Base-by-base conservation (phyloP, 2,888 invertebrate genomes). In the Syrphus vitripennis region DNA sequence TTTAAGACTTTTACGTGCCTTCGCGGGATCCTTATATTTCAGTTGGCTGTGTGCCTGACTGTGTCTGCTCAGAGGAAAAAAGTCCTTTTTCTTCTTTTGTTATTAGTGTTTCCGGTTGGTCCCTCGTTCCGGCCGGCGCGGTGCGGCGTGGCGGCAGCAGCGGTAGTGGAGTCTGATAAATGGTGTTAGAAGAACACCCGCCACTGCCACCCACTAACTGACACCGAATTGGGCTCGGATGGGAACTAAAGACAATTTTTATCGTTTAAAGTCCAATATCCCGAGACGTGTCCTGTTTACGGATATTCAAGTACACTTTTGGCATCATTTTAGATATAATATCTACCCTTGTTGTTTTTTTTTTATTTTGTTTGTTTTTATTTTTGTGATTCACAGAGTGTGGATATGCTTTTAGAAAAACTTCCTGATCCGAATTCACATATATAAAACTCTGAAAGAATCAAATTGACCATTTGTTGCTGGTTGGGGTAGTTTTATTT, bases 181-280 rank as follows among this genome's bases (percentile, higher is more conserved):
- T 81, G 71, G 71, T 48, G 16, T 42, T 37, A 70, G 45, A 19
- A 57, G 45, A 61, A 37, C 24, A 10, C 57, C n/a, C 57, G 12
- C 40, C 34, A 37, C 24, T 12, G 26, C 7, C 14, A 45, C 4
- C 45, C 3, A n/a, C n/a, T n/a, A 21, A 50, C 55, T 42, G 24
- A 45, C 63, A n/a, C n/a, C n/a, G 16, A 50, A 53, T 69, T 65
- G 67, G 59, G 29, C 71, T 29, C 65, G 45, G 45, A 37, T 63
- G 42, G 63, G 45, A 29, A 53, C 70, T 40, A 72, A 76, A 76
- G 84, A 84, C 84, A 84, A 84, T 84, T 84, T 84, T 84, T 84
- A 84, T 84, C 84, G 76, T 84, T 84, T 84, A 84, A 86, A 86
- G 77, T 86, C 82, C 78, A 86, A 86, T 86, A 86, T 86, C 77